phyloP scores from a whole-genome alignment of 2,797 vertebrate genomes.

The Naso thynnoides region DNA sequence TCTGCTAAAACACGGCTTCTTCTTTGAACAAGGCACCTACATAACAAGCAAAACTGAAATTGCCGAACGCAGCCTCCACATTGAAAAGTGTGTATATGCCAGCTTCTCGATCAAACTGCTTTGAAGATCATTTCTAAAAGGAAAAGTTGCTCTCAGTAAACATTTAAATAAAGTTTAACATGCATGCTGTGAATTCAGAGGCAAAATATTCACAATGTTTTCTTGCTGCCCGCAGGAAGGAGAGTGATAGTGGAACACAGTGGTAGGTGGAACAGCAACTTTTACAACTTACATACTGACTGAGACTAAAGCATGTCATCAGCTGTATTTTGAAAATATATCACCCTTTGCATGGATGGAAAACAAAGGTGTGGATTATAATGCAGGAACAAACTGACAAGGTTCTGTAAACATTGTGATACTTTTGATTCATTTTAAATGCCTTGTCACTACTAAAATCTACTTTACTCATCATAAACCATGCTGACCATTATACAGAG shows the following conservation, averaged over 20 bases:
- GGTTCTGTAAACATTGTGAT: background rate
- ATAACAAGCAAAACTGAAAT: conserved; percentile 5
- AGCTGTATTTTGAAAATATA: background rate
- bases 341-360: background rate
- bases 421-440: background rate
- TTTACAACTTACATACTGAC: background rate
- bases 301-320: background rate
- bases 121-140: background rate
- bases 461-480: background rate
- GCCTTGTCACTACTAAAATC: background rate
- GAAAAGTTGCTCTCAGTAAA: conserved; percentile 1
- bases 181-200: background rate
- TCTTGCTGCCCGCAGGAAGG: background rate
- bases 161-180: conserved; percentile 4
- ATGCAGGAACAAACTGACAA: background rate
- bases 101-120: background rate
- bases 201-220: background rate
- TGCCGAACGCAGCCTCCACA: conserved; percentile 2
- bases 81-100: background rate
- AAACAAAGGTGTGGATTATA: conserved; percentile 1
- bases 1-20: background rate
- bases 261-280: background rate
- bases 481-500: conserved; percentile 2
- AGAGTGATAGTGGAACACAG: background rate
- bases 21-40: conserved; percentile 2